These are phyloP conservation scores for Latheticus oryzae DNA, from an alignment of 2,888 invertebrate genomes.

Conservation along the genomic window DNA sequence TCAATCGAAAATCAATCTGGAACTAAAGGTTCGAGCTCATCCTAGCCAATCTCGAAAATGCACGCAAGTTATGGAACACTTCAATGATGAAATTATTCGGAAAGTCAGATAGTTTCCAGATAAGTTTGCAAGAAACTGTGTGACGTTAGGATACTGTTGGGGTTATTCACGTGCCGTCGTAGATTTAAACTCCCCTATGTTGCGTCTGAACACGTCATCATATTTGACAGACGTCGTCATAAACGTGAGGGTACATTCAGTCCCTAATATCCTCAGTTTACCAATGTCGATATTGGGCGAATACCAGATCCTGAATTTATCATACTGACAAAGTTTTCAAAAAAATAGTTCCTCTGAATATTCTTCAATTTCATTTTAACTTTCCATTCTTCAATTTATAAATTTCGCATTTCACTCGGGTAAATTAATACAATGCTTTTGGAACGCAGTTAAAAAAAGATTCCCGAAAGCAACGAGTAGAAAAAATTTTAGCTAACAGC, in stretches of 20 bases:
- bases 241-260: constrained; percentile 14
- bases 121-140: constrained; percentile 46
- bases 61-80: constrained; percentile 60
- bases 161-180: constrained; percentile 8
- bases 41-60: constrained; percentile 55
- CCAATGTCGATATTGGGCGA: constrained; percentile 12
- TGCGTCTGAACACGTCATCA: constrained; percentile 29
- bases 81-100: constrained; percentile 62
- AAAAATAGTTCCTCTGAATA: too few species aligned
- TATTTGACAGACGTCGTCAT: constrained; percentile 27
- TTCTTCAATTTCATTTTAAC: too few species aligned
- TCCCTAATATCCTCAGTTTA: constrained; percentile 22
- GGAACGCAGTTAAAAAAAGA: too few species aligned
- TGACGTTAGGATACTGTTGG: not conserved
- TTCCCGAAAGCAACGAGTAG: too few species aligned
- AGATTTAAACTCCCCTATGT: constrained; percentile 4
- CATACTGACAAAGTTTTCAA: too few species aligned
- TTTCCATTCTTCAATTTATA: too few species aligned
- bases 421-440: too few species aligned
- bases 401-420: too few species aligned
- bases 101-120: constrained; percentile 56
- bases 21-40: constrained; percentile 49
- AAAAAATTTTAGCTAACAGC: too few species aligned
- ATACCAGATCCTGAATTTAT: constrained; percentile 29
- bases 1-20: constrained; percentile 62